These are phyloP conservation scores for Nannobrachium achirus DNA, from an alignment of 2,113 vertebrate species.

Conservation along the genomic window DNA sequence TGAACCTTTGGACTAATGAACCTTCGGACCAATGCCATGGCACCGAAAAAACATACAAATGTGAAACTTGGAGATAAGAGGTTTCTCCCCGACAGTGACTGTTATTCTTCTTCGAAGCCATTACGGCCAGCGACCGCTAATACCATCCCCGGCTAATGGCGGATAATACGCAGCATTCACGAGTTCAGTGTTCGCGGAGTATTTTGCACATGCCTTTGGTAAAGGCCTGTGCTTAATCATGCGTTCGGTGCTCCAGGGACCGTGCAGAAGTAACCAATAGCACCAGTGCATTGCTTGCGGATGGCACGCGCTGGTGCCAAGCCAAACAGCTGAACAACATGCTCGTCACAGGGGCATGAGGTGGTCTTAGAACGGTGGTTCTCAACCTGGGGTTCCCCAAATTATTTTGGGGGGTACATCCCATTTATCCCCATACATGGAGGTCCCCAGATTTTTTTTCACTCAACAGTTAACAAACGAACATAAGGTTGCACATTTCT, in stretches of 20 bases:
- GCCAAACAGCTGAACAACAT: slow-evolving; percentile 43
- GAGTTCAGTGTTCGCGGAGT: slow-evolving; percentile 68
- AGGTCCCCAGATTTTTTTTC: too few species aligned
- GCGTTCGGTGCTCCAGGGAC: slow-evolving; percentile 68
- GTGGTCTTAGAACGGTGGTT: neutral
- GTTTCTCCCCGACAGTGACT: too few species aligned
- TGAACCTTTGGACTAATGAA: too few species aligned
- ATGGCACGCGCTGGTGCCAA: slow-evolving; percentile 29
- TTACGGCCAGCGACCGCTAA: slow-evolving; percentile 67
- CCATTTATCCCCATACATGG: too few species aligned
- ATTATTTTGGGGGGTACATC: too few species aligned
- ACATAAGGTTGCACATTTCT: too few species aligned
- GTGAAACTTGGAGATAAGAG: too few species aligned
- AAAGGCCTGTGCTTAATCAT: slow-evolving; percentile 78
- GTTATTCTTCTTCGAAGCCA: slow-evolving; percentile 69
- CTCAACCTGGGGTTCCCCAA: too few species aligned
- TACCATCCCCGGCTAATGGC: slow-evolving; percentile 72
- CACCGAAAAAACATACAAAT: too few species aligned
- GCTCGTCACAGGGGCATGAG: slow-evolving; percentile 40
- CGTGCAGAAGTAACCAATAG: slow-evolving; percentile 55
- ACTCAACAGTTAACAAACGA: too few species aligned
- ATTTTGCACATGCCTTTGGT: slow-evolving; percentile 68
- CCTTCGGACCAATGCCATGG: too few species aligned
- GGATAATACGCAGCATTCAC: slow-evolving; percentile 75
- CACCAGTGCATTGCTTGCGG: slow-evolving; percentile 41